A percentile compares a stretch with the other conserved stretches of the same genome.
These are phyloP conservation scores for Shargacucullia verbasci DNA, from an alignment of 2,888 invertebrate genomes.

Conservation along the genomic window DNA sequence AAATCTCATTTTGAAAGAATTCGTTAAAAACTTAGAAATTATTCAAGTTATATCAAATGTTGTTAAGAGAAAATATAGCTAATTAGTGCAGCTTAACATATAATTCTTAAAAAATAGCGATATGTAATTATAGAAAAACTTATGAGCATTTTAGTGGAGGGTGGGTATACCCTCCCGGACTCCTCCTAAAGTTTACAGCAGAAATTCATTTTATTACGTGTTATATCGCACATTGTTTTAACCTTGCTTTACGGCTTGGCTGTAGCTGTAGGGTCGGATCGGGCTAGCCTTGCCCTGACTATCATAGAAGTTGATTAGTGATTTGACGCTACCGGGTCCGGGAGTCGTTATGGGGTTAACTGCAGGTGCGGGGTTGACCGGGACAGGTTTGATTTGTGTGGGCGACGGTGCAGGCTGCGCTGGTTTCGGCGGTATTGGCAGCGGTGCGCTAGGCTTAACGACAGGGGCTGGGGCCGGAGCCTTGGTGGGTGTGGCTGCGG, in stretches of 20 bases:
- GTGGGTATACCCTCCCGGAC: too few species aligned
- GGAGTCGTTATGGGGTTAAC: constrained; percentile 76
- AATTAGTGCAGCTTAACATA: too few species aligned
- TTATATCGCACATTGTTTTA: constrained; percentile 56
- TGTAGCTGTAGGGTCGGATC: constrained; percentile 83
- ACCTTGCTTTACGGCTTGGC: constrained; percentile 85
- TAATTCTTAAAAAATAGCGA: too few species aligned
- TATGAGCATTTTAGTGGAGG: too few species aligned
- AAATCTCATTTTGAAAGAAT: too few species aligned
- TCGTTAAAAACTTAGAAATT: too few species aligned
- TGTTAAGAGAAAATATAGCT: too few species aligned
- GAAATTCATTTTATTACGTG: neutral
- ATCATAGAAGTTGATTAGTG: constrained; percentile 80
- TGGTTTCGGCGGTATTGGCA: constrained; percentile 56
- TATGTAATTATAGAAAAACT: too few species aligned
- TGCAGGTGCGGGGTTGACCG: constrained; percentile 70
- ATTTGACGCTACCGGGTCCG: constrained; percentile 80
- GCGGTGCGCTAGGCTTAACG: constrained; percentile 38
- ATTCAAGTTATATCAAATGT: too few species aligned
- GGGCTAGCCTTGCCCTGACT: constrained; percentile 80
- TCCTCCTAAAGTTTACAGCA: neutral
- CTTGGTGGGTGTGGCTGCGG: constrained; percentile 41
- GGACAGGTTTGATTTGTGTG: constrained; percentile 71
- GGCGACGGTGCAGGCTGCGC: constrained; percentile 41
- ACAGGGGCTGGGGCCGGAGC: constrained; percentile 38